Conservation (phyloP, 2,888 invertebrate species). For the Atethmia centrago region DNA sequence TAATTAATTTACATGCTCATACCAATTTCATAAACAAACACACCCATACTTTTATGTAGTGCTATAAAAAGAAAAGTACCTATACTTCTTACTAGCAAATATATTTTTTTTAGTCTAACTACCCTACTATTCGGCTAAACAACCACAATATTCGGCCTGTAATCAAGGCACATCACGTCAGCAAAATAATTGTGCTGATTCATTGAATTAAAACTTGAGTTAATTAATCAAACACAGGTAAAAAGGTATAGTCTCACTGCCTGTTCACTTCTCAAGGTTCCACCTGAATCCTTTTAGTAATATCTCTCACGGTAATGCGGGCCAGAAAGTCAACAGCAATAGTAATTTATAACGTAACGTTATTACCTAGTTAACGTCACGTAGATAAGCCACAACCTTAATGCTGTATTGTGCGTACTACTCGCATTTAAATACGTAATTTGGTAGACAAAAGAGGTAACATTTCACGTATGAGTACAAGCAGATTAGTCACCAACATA, state of each 20-base stretch:
- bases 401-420: constrained; percentile 11
- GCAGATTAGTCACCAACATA: constrained; percentile 62
- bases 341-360: constrained; percentile 32
- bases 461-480: constrained; percentile 47
- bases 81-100: background rate
- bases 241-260: constrained; percentile 9
- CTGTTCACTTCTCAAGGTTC: background rate
- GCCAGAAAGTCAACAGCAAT: constrained; percentile 24
- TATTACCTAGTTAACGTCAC: constrained; percentile 17
- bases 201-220: constrained; percentile 45
- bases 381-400: constrained; percentile 20
- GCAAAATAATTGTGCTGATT: constrained; percentile 33
- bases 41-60: background rate
- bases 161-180: constrained; percentile 25
- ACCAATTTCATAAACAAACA: background rate
- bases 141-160: constrained; percentile 1
- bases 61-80: background rate
- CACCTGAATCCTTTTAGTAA: constrained; percentile 7
- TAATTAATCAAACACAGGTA: constrained; percentile 48
- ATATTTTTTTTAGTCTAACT: constrained; percentile 4
- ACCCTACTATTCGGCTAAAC: background rate
- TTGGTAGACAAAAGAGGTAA: constrained; percentile 46
- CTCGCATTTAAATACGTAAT: constrained; percentile 26
- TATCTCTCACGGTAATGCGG: constrained; percentile 5
- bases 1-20: background rate